Evolutionary conservation across 2,797 vertebrate genomes (phyloP), one percentile per base, ranked within the genome.

Genomic region (Alfaro cultratus): DNA sequence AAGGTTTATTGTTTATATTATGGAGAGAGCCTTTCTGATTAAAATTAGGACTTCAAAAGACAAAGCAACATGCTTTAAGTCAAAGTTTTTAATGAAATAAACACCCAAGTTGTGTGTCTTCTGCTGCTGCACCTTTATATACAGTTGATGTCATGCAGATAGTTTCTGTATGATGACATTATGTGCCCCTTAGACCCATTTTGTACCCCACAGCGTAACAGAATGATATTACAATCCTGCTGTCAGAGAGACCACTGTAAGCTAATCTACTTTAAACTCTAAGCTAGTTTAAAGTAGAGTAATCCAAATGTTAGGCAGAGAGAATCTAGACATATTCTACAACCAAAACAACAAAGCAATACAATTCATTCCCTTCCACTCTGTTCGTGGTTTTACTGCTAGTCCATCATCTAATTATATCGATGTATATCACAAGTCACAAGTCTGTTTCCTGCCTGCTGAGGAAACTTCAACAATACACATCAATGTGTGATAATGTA

Each of bases 401-500:
- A 41, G 8, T 55, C 51, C 34, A 15, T 8, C 49, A 45, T 74
- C 57, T 31, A 34, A 71, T 78, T 72, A 57, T 10, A 2, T 11
- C 2, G 0, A 11, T 64, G 81, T 74, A 57, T 8, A 1, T 15
- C 31, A 34, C 46, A 74, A 23, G 75, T 85, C 79, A 81, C 76
- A 51, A 39, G 29, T 83, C 67, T 62, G 79, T 84, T 84, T 89
- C 79, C 87, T 84, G 49, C 77, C 2, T 1, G 72, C 73, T 51
- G 57, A 81, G 36, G 47, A 8, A 47, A 67, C 51, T 47, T 80
- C 73, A 79, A 45, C 12, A 21, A 26, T 49, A 78, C 72, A 73
- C 16, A 45, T 83, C 45, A 75, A 81, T 51, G 53, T 10, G 81
- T 80, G 87, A 85, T 31, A 89, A 93, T 82, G 67, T 18, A 76